phyloP scores from a whole-genome alignment of 2,888 invertebrate species.

The Atherix ibis region DNA sequence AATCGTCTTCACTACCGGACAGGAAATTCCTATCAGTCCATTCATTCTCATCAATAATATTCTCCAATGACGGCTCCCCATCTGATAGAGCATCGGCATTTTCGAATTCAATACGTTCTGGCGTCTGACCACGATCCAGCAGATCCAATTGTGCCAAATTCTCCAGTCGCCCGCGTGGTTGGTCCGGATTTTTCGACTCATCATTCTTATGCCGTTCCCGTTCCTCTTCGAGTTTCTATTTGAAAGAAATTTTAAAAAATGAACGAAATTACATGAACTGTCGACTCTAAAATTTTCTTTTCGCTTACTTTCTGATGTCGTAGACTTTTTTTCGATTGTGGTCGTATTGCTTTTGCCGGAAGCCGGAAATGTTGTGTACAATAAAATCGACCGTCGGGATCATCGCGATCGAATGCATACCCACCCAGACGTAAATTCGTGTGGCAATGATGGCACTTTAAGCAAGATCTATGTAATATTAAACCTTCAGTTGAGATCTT shows the following conservation, averaged over 20 bases:
- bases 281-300: background rate
- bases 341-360: slow-evolving; percentile 36
- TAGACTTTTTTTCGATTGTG: slow-evolving; percentile 18
- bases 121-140: slow-evolving; percentile 43
- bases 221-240: slow-evolving; percentile 5
- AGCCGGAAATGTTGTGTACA: slow-evolving; percentile 60
- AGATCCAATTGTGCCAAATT: slow-evolving; percentile 25
- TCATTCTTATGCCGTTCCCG: slow-evolving; percentile 3
- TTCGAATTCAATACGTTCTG: slow-evolving; percentile 66
- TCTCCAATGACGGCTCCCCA: slow-evolving; percentile 41
- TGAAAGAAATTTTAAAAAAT: background rate
- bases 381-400: slow-evolving; percentile 51
- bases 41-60: slow-evolving; percentile 87
- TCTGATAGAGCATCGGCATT: slow-evolving; percentile 51
- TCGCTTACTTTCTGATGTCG: slow-evolving; percentile 11
- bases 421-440: slow-evolving; percentile 63
- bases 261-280: background rate
- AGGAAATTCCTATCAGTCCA: slow-evolving; percentile 90
- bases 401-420: slow-evolving; percentile 55
- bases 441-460: slow-evolving; percentile 86
- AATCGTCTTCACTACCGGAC: slow-evolving; percentile 60
- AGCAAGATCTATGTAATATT: slow-evolving; percentile 83
- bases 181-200: slow-evolving; percentile 33
- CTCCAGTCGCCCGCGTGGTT: slow-evolving; percentile 32
- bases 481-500: slow-evolving; percentile 76